phyloP scores from a whole-genome alignment of 2,888 invertebrate species.

The Protonemura montana region DNA sequence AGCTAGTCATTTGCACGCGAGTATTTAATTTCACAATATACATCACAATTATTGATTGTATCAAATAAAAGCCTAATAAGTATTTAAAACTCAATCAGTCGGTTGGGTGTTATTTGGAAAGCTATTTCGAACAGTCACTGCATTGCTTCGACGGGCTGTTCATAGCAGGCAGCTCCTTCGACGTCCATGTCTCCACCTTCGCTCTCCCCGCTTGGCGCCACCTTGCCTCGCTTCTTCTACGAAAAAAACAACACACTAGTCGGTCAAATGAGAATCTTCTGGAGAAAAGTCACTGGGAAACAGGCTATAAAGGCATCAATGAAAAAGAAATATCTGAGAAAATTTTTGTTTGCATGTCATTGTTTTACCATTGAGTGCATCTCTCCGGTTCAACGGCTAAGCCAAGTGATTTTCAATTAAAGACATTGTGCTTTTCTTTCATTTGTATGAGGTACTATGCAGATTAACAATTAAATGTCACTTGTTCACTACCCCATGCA shows the following conservation, averaged over 20 bases:
- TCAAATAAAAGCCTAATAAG: not conserved
- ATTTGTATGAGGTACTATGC: too few species aligned
- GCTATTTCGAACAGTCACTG: not conserved
- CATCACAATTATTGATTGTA: not conserved
- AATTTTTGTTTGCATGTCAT: too few species aligned
- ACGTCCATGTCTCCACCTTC: not conserved
- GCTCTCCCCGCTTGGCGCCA: not conserved
- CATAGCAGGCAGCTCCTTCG: not conserved
- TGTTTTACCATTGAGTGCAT: too few species aligned
- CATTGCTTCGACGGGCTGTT: not conserved
- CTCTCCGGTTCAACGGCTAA: too few species aligned
- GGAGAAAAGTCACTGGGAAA: too few species aligned
- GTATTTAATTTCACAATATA: not conserved
- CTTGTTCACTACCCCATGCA: too few species aligned
- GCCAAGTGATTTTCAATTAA: too few species aligned
- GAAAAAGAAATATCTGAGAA: too few species aligned
- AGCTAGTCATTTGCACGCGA: not conserved
- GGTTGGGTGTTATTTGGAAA: not conserved
- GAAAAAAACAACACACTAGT: not conserved
- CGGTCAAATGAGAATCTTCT: too few species aligned
- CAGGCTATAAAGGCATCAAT: too few species aligned
- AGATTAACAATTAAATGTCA: too few species aligned
- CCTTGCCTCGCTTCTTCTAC: not conserved
- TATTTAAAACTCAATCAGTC: slow-evolving; percentile 2
- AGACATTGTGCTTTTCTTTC: too few species aligned